A percentile compares a stretch with the other conserved stretches of the same genome.
Conservation (phyloP, 1,140 invertebrate species). For the Apolygus lucorum region DNA sequence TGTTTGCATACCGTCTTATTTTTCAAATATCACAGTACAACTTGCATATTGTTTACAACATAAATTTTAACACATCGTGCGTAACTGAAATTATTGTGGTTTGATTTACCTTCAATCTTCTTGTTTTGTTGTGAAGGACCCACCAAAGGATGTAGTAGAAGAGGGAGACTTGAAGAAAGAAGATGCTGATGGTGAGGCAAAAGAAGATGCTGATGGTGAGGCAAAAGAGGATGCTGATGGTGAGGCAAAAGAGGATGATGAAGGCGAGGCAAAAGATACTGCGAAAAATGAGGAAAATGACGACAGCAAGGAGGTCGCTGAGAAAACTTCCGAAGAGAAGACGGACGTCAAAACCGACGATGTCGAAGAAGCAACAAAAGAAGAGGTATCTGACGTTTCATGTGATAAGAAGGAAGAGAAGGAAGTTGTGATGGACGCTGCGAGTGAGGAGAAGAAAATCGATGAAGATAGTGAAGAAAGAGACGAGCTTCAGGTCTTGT, state of each 20-base stretch:
- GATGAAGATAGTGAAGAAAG: slow-evolving; percentile 27
- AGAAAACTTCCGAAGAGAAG: neutral
- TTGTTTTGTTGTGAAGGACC: no score
- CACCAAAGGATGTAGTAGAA: slow-evolving; percentile 24
- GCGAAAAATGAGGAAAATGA: neutral
- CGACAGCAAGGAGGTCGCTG: neutral
- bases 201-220: neutral
- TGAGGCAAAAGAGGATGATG: neutral
- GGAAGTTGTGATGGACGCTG: no score
- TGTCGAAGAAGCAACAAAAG: no score
- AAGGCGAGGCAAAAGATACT: neutral
- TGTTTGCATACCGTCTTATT: no score
- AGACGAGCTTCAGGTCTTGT: slow-evolving; percentile 26
- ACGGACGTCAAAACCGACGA: no score
- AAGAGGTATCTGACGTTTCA: neutral
- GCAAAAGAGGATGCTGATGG: neutral
- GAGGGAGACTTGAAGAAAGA: slow-evolving; percentile 16
- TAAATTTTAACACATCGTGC: no score
- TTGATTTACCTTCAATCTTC: no score
- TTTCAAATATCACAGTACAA: no score
- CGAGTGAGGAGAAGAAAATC: slow-evolving; percentile 30
- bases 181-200: slow-evolving; percentile 34
- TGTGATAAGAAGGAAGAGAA: slow-evolving; percentile 30
- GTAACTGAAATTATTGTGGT: no score
- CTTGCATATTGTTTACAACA: no score